phyloP scores from a whole-genome alignment of 2,797 vertebrate species.

The Rhinella marina region DNA sequence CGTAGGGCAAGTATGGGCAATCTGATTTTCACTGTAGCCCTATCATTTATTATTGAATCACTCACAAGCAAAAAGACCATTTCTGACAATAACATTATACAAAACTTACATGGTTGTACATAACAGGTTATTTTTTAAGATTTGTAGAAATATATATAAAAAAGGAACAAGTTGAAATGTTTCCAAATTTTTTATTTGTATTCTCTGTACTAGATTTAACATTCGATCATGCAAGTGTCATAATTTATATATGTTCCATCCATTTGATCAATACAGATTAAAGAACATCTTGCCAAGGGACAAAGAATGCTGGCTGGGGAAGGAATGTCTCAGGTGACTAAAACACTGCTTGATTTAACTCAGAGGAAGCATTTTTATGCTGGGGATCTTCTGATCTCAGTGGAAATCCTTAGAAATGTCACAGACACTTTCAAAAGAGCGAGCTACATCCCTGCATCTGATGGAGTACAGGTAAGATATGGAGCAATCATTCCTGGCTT shows the following conservation, averaged over 20 bases:
- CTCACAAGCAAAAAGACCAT: neutral
- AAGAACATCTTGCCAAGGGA: constrained; percentile 96
- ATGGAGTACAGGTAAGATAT: constrained; percentile 92
- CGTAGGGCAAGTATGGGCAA: neutral
- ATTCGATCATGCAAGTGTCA: neutral
- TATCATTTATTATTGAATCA: neutral
- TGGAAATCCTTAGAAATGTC: constrained; percentile 98
- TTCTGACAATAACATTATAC: neutral
- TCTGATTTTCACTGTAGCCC: neutral
- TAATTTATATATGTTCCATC: constrained; percentile 28
- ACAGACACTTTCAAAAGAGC: constrained; percentile 98
- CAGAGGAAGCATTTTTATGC: constrained; percentile 98
- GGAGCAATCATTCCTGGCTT: constrained; percentile 28
- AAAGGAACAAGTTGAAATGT: neutral
- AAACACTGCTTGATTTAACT: constrained; percentile 94
- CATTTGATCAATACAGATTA: constrained; percentile 82
- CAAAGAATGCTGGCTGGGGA: constrained; percentile 93
- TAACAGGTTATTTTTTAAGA: neutral
- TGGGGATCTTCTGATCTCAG: constrained; percentile 93
- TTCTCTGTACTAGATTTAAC: neutral
- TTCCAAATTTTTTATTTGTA: neutral
- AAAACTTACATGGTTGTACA: neutral
- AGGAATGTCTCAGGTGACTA: constrained; percentile 98
- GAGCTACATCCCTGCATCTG: constrained; percentile 95
- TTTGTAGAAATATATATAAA: neutral